Evolutionary conservation across 2,888 invertebrate species (phyloP).

Genomic region (Halictus quadricinctus): DNA sequence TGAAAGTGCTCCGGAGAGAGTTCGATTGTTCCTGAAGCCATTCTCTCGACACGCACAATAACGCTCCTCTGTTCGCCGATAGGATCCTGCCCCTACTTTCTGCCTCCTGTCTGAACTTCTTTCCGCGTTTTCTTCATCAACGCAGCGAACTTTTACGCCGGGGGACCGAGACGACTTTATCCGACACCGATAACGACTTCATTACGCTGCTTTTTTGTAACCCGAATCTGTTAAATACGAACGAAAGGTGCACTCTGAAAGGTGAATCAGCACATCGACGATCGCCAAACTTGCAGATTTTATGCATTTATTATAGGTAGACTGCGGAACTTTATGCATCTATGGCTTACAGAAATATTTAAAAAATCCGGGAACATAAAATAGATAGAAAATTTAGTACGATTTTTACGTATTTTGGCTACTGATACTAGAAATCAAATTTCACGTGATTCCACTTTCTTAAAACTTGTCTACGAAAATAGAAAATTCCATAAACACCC

Average conservation of each 20-base stretch:
- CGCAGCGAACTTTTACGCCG: not conserved
- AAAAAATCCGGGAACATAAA: too few species aligned
- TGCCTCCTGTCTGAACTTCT: not conserved
- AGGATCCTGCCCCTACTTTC: slow-evolving; percentile 19
- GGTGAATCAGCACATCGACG: not conserved
- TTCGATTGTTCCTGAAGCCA: slow-evolving; percentile 68
- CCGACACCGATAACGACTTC: not conserved
- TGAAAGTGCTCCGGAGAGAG: slow-evolving; percentile 64
- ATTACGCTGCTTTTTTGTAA: not conserved
- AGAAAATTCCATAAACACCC: too few species aligned
- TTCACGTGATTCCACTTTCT: too few species aligned
- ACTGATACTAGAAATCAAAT: too few species aligned
- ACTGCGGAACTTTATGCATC: too few species aligned
- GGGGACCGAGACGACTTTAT: not conserved
- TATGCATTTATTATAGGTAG: not conserved
- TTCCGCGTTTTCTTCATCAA: not conserved
- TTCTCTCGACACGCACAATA: slow-evolving; percentile 52
- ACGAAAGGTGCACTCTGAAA: too few species aligned
- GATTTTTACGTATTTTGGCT: too few species aligned
- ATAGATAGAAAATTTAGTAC: too few species aligned
- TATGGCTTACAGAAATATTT: too few species aligned
- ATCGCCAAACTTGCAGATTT: not conserved
- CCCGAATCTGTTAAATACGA: not conserved
- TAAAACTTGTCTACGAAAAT: too few species aligned
- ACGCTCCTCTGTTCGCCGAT: slow-evolving; percentile 32